Evolutionary conservation across 92 coral and sea anemone genomes (phyloP).

Genomic region (Chrysogorgia sp.): DNA sequence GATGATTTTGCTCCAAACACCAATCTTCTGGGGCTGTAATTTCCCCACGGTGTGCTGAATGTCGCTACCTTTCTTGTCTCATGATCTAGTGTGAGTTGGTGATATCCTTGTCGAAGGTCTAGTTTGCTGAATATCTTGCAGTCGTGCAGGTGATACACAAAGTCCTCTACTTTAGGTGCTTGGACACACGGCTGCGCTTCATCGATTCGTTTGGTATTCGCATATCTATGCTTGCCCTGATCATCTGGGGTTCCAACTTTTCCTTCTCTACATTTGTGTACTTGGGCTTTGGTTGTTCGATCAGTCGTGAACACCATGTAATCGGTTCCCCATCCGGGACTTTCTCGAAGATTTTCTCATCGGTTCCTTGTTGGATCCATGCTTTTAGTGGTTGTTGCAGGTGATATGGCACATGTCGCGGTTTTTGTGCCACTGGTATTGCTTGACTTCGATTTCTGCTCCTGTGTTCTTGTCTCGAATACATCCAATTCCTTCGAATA

Average conservation of each 20-base stretch:
- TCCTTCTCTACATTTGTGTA: slow-evolving; percentile 41
- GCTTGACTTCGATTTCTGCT: slow-evolving; percentile 53
- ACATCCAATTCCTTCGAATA: slow-evolving; percentile 62
- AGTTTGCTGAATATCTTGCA: slow-evolving; percentile 63
- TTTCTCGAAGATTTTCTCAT: slow-evolving; percentile 60
- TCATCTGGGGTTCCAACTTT: slow-evolving; percentile 67
- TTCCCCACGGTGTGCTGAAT: slow-evolving; percentile 67
- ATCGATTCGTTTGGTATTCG: slow-evolving; percentile 55
- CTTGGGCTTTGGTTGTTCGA: slow-evolving; percentile 60
- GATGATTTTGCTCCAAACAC: slow-evolving; percentile 59
- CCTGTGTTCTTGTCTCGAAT: slow-evolving; percentile 57
- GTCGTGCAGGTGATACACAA: slow-evolving; percentile 50
- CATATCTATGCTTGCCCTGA: slow-evolving; percentile 68
- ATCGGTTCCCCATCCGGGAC: slow-evolving; percentile 63
- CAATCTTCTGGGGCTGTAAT: slow-evolving; percentile 59
- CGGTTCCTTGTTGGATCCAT: slow-evolving; percentile 62
- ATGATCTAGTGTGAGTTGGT: slow-evolving; percentile 42
- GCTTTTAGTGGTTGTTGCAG: slow-evolving; percentile 61
- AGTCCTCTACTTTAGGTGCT: slow-evolving; percentile 57
- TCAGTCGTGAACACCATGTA: slow-evolving; percentile 69
- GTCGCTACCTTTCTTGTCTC: slow-evolving; percentile 54
- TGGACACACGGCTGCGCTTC: slow-evolving; percentile 63
- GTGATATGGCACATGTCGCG: slow-evolving; percentile 57
- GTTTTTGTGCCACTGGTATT: slow-evolving; percentile 66
- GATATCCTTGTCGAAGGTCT: slow-evolving; percentile 57